These are phyloP conservation scores for Lochmaea crataegi DNA, from an alignment of 2,888 invertebrate species.

Conservation along the genomic window DNA sequence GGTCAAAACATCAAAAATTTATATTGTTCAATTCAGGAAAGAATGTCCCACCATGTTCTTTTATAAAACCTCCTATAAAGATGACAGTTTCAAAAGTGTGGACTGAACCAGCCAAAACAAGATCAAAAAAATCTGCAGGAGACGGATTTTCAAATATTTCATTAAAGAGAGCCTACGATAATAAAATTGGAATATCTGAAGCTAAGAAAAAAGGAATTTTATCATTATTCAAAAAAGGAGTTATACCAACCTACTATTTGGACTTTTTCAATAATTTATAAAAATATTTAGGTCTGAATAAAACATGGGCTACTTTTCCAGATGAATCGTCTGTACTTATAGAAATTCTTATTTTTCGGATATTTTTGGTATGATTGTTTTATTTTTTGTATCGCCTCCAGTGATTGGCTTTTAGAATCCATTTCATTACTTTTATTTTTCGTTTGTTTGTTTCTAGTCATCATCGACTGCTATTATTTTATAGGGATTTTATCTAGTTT, in stretches of 20 bases:
- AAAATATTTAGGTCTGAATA: not conserved
- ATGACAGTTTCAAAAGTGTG: conserved; percentile 2
- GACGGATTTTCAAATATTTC: conserved; percentile 4
- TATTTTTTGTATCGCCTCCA: too few species aligned
- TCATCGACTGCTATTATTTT: too few species aligned
- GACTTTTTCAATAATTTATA: not conserved
- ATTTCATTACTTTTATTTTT: too few species aligned
- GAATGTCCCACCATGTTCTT: conserved; percentile 5
- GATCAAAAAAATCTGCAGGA: too few species aligned
- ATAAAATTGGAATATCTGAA: conserved; percentile 24
- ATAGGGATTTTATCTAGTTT: too few species aligned
- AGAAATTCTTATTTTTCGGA: too few species aligned
- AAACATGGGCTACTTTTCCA: too few species aligned
- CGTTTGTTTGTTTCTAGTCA: too few species aligned
- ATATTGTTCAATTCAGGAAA: not conserved
- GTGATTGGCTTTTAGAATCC: too few species aligned
- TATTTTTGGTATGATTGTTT: too few species aligned
- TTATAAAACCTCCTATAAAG: not conserved
- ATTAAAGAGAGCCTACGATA: conserved; percentile 20
- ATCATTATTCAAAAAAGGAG: not conserved
- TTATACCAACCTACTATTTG: not conserved
- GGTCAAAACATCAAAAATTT: not conserved
- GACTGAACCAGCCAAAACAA: conserved; percentile 15
- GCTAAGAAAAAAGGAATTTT: conserved; percentile 19
- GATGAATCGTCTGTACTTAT: too few species aligned